Evolutionary conservation across 2,797 vertebrate genomes (phyloP).

Genomic region (Pristis pectinata): DNA sequence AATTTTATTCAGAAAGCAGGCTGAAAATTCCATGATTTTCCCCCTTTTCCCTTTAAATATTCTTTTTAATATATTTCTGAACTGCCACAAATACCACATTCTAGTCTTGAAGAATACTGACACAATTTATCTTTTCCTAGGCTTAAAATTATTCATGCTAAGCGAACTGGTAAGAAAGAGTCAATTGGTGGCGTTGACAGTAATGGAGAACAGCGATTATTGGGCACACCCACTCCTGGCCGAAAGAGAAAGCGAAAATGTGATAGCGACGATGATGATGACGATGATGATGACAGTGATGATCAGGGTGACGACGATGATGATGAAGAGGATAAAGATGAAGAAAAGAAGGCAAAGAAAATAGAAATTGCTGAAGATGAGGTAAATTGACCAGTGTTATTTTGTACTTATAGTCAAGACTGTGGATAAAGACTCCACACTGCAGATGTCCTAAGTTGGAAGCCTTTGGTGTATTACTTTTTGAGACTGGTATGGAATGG

Average conservation of each 20-base stretch:
- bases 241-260: conserved; percentile 77
- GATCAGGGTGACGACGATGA: conserved; percentile 84
- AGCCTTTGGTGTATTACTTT: not conserved
- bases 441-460: not conserved
- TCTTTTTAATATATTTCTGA: not conserved
- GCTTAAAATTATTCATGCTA: conserved; percentile 78
- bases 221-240: conserved; percentile 58
- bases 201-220: conserved; percentile 64
- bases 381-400: conserved; percentile 53
- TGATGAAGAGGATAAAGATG: conserved; percentile 77
- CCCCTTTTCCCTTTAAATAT: not conserved
- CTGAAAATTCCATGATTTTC: not conserved
- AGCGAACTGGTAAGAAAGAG: conserved; percentile 76
- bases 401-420: conserved; percentile 2
- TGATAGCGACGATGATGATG: conserved; percentile 80
- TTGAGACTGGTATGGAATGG: not conserved
- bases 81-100: not conserved
- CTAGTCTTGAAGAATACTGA: not conserved
- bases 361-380: conserved; percentile 78
- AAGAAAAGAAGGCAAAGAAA: conserved; percentile 78
- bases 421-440: not conserved
- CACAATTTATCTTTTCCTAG: conserved; percentile 51
- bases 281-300: conserved; percentile 87
- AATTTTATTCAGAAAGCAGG: not conserved
- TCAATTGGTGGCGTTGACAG: conserved; percentile 50